A percentile compares a stretch with the other conserved stretches of the same genome.
Conservation (phyloP, 2,888 invertebrate species). For the Mythimna pallens region DNA sequence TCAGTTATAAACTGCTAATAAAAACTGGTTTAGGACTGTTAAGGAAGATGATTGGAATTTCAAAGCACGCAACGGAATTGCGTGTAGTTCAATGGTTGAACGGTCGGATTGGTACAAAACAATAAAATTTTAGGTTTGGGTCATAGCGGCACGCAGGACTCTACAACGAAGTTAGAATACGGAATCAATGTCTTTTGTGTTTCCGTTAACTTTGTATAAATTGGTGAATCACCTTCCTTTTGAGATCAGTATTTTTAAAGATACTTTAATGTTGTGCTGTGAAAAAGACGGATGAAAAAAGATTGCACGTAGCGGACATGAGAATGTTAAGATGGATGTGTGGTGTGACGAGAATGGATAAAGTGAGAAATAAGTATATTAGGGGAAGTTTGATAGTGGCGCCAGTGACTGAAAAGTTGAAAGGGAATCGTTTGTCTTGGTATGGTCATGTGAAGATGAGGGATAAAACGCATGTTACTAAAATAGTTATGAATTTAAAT, state of each 20-base stretch:
- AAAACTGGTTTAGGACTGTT: slow-evolving; percentile 18
- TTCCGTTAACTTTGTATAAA: slow-evolving; percentile 19
- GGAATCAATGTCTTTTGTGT: slow-evolving; percentile 27
- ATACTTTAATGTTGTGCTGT: background rate
- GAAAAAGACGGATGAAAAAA: too few species aligned
- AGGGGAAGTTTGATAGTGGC: too few species aligned
- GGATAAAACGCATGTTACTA: too few species aligned
- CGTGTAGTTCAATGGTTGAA: slow-evolving; percentile 31
- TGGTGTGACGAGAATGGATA: too few species aligned
- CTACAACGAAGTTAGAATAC: slow-evolving; percentile 39
- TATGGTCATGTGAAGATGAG: too few species aligned
- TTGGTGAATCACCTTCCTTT: background rate
- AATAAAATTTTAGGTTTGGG: slow-evolving; percentile 33
- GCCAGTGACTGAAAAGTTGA: too few species aligned
- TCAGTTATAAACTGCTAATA: background rate
- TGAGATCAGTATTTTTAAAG: background rate
- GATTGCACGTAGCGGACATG: too few species aligned
- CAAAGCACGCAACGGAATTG: slow-evolving; percentile 42
- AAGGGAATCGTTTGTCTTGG: too few species aligned
- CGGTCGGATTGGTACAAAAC: slow-evolving; percentile 27
- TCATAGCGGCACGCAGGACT: slow-evolving; percentile 42
- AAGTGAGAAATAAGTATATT: too few species aligned
- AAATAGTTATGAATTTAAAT: too few species aligned
- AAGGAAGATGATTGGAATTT: slow-evolving; percentile 13
- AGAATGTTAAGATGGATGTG: too few species aligned